Conservation (phyloP, 2,888 invertebrate species). For the Philereme transversata region DNA sequence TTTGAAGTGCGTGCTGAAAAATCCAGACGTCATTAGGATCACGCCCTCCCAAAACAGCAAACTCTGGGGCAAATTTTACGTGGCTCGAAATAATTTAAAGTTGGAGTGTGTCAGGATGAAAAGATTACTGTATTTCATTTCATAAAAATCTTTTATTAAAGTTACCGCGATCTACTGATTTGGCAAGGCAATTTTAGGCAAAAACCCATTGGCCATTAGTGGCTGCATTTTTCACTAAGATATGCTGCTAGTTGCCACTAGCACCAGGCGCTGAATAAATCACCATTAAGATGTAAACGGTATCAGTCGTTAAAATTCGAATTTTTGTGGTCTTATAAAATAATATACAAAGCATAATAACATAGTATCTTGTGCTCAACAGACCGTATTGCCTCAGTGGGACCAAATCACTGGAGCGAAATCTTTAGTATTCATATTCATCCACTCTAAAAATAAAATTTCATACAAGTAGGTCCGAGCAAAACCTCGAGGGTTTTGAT, state of each 20-base stretch:
- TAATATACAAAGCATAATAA: conserved; percentile 44
- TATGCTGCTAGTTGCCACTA: no score
- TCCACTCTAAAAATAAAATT: conserved; percentile 21
- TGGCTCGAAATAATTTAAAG: conserved; percentile 5
- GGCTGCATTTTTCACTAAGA: no score
- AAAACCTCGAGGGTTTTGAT: background rate
- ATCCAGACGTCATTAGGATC: conserved; percentile 35
- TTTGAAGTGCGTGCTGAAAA: conserved; percentile 20
- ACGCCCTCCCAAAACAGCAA: conserved; percentile 7
- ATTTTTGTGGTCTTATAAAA: background rate
- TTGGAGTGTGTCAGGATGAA: background rate
- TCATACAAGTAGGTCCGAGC: background rate
- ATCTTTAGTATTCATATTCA: conserved; percentile 25
- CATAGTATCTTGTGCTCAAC: conserved; percentile 41
- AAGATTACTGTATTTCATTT: no score
- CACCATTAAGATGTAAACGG: no score
- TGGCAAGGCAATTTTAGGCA: no score
- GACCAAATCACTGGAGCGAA: conserved; percentile 33
- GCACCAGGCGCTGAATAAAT: no score
- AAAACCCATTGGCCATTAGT: no score
- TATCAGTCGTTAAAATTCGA: no score
- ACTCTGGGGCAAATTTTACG: conserved; percentile 5
- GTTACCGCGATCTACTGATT: no score
- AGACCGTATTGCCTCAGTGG: conserved; percentile 35
- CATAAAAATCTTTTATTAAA: no score